Base-by-base conservation (phyloP, 1,140 invertebrate species). In the Ptiloglossa arizonensis region DNA sequence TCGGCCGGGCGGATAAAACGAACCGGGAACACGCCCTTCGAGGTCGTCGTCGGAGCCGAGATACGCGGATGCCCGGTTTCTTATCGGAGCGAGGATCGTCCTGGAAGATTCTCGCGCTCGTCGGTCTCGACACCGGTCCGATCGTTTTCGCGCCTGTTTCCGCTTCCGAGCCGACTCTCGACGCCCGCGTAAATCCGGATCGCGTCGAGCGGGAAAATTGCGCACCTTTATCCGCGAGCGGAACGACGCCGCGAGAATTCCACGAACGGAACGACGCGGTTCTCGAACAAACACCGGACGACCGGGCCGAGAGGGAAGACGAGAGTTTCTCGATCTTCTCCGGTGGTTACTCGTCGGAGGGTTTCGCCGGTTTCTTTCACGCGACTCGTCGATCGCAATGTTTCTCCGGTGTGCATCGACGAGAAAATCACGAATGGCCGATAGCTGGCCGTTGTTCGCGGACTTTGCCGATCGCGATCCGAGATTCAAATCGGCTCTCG, bases 401-500 rank as follows among this genome's bases (percentile, higher is more conserved):
- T n/a, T n/a, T n/a, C n/a, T n/a, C n/a, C 50, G 50, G 9, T 4
- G 27, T 17, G 48, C 46, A 80, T 69, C 78, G 38, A 22, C 8
- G 27, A 15, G 46, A 67, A 57, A 66, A n/a, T n/a, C n/a, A n/a
- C n/a, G n/a, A n/a, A n/a, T n/a, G n/a, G 29, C 54, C 48, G 76
- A 73, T 79, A 74, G 70, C 76, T 41, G 64, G 50, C 60, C 68
- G 29, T 52, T 22, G 56, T 69, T 59, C 48, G 27, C 17, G 38
- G 32, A 54, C 48, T 76, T 76, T 76, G 59, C 57, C 48, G n/a
- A 63, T 44, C 72, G 52, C 22, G 46, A 80, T 69, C 64, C 76
- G 78, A 80, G 78, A 80, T 80, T 57, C 76, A 69, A 41, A 63
- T 80, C 72, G 29, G 68, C 50, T 19, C 41, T 35, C 46, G 48